Evolutionary conservation across 2,113 vertebrate genomes (phyloP), one percentile per base, ranked within the genome.

Genomic region (Larimichthys polyactis): DNA sequence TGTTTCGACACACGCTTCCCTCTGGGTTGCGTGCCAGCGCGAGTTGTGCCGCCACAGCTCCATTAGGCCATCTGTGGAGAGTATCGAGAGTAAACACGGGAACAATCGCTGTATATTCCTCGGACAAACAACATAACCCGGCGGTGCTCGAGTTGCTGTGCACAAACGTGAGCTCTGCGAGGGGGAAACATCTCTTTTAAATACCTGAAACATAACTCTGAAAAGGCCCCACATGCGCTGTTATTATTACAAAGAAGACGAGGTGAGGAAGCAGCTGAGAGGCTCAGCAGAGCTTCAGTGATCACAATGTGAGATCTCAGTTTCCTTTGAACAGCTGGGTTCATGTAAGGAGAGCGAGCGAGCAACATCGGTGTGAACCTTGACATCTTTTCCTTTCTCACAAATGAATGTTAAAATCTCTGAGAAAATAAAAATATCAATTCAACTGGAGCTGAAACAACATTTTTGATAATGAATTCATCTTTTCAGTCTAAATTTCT

Each of bases 41-140:
- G 67, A 67, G 58, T 2, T 66, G 52, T 24, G n/a, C 54, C 4
- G 59, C 75, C 57, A 5, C 78, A 57, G 71, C 77, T 80, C 86
- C 84, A 83, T 85, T 75, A 83, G 69, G 64, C 72, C 79, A 75
- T 90, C 81, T 90, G 90, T 43, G 58, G 79, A 80, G 76, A 79
- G 76, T 27, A 82, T 79, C 1, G 49, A 78, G 78, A 63, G 78
- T 85, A 91, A 91, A 93, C 86, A 90, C 51, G 20, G 81, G 83
- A 87, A 92, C 87, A 90, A 87, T 87, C 29, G 12, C 48, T 74
- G 82, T 72, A 68, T 79, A 88, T 81, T 78, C 55, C 57, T 16
- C 51, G 29, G 59, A 90, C 90, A 87, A 88, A 92, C 84, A 89
- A 81, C 72, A 70, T 19, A 74, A 80, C 71, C 71, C 32, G 48